A percentile compares a stretch with the other conserved stretches of the same genome.
These are phyloP conservation scores for Gila robusta DNA, from an alignment of 2,797 vertebrate species.

Conservation along the genomic window DNA sequence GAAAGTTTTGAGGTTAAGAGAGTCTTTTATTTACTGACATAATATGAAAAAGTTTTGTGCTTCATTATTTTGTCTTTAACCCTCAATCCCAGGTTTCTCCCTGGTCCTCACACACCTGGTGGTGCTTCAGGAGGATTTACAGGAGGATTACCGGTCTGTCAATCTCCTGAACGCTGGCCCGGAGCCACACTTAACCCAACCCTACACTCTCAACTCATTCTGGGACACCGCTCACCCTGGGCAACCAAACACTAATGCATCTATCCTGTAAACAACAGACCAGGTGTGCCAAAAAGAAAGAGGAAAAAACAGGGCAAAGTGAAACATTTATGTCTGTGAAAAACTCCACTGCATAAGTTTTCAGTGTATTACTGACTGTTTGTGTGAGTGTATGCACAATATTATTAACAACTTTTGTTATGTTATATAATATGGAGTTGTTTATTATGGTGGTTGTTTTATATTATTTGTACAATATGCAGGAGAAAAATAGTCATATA, in stretches of 20 bases:
- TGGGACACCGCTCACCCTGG: slow-evolving; percentile 49
- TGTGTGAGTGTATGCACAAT: too few species aligned
- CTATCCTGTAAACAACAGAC: slow-evolving; percentile 48
- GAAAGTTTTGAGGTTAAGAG: not conserved
- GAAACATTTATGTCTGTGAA: not conserved
- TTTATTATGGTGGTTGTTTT: too few species aligned
- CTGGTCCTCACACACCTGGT: slow-evolving; percentile 19
- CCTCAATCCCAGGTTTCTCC: not conserved
- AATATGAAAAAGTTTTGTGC: not conserved
- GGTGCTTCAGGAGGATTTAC: not conserved
- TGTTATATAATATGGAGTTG: too few species aligned
- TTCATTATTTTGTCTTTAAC: not conserved
- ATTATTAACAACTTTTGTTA: too few species aligned
- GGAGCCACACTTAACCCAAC: slow-evolving; percentile 69
- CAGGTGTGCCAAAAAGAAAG: slow-evolving; percentile 52
- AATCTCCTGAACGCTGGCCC: slow-evolving; percentile 70
- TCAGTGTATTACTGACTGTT: not conserved
- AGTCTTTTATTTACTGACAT: not conserved
- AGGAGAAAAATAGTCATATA: too few species aligned
- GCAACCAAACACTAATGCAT: slow-evolving; percentile 55
- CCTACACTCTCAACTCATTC: slow-evolving; percentile 51
- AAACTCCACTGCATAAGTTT: not conserved
- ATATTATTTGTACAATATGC: too few species aligned
- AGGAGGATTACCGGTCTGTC: slow-evolving; percentile 70
- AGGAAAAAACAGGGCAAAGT: slow-evolving; percentile 23